Conservation (phyloP, 2,888 invertebrate species). For the Hypomecis atomaria region DNA sequence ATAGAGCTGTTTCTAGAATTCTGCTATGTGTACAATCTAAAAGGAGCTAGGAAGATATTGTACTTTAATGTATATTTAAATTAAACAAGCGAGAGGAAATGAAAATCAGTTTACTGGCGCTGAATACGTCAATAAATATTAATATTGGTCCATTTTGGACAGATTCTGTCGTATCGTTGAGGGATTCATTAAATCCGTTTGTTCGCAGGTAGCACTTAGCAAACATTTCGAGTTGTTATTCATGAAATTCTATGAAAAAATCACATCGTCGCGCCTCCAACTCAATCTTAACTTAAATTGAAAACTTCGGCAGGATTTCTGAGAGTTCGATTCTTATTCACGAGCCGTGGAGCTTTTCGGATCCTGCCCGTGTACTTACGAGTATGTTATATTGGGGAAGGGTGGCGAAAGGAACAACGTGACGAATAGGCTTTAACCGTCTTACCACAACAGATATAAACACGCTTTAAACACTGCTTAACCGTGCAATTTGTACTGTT, state of each 20-base stretch:
- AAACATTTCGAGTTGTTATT: slow-evolving; percentile 28
- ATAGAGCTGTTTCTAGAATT: too few relatives aligned
- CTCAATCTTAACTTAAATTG: slow-evolving; percentile 57
- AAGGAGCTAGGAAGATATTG: too few relatives aligned
- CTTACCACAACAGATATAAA: too few relatives aligned
- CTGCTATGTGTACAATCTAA: too few relatives aligned
- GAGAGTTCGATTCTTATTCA: slow-evolving; percentile 48
- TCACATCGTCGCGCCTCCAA: slow-evolving; percentile 47
- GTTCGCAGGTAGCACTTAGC: slow-evolving; percentile 9
- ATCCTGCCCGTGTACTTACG: slow-evolving; percentile 11
- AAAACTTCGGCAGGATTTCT: slow-evolving; percentile 52
- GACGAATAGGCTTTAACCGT: background rate
- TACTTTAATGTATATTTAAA: too few relatives aligned
- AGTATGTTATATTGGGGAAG: slow-evolving; percentile 19
- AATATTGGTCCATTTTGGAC: background rate
- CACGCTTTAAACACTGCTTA: too few relatives aligned
- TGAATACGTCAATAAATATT: too few relatives aligned
- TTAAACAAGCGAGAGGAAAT: too few relatives aligned
- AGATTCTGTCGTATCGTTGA: background rate
- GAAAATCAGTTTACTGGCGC: too few relatives aligned
- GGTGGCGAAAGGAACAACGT: slow-evolving; percentile 9
- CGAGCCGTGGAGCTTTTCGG: slow-evolving; percentile 20
- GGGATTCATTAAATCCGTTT: slow-evolving; percentile 14
- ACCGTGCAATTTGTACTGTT: too few relatives aligned
- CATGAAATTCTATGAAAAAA: slow-evolving; percentile 45